These are phyloP conservation scores for Mythimna vitellina DNA, from an alignment of 2,888 invertebrate species.

Conservation along the genomic window DNA sequence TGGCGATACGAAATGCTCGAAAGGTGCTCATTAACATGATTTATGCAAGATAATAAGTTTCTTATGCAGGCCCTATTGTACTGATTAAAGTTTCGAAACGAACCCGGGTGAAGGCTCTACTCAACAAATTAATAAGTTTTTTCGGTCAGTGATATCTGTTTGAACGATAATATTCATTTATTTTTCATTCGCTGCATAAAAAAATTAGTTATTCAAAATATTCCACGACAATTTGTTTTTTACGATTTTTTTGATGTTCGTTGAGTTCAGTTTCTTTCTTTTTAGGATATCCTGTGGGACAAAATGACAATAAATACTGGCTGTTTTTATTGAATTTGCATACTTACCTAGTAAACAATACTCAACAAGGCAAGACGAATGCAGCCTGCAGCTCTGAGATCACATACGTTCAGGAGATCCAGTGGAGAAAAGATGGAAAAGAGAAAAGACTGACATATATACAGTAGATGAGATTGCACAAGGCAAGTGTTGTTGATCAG, in stretches of 20 bases:
- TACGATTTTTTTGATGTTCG: slow-evolving; percentile 11
- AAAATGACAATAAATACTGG: background rate
- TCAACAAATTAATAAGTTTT: slow-evolving; percentile 66
- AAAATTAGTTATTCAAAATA: slow-evolving; percentile 29
- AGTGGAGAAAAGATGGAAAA: background rate
- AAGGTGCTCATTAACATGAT: slow-evolving; percentile 91
- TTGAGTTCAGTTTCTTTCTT: slow-evolving; percentile 18
- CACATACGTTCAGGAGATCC: background rate
- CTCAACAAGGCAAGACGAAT: background rate
- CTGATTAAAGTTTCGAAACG: slow-evolving; percentile 79
- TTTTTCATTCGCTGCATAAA: slow-evolving; percentile 10
- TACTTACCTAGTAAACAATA: background rate
- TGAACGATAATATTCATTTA: slow-evolving; percentile 52
- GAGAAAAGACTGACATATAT: background rate
- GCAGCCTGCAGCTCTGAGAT: background rate
- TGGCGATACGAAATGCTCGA: slow-evolving; percentile 89
- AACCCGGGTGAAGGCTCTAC: slow-evolving; percentile 56
- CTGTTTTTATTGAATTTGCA: background rate
- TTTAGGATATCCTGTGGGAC: slow-evolving; percentile 32
- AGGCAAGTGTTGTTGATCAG: no score
- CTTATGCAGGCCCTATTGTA: slow-evolving; percentile 81
- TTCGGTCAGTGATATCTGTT: slow-evolving; percentile 48
- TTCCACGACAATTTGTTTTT: slow-evolving; percentile 14
- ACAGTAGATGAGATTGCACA: no score
- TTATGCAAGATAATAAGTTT: slow-evolving; percentile 88